Evolutionary conservation across 2,888 invertebrate species (phyloP).

Genomic region (Halocaridina rubra): DNA sequence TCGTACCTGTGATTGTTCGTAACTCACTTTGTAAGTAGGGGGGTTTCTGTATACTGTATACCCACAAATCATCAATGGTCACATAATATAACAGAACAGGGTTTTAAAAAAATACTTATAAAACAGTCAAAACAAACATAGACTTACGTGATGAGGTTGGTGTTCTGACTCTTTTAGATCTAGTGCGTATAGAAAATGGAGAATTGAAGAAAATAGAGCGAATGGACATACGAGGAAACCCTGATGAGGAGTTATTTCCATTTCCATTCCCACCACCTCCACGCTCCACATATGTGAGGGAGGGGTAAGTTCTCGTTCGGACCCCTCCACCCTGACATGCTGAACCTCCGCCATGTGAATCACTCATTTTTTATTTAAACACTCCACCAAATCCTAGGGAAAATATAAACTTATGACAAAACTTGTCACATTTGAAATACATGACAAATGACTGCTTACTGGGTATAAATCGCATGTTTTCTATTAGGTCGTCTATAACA

Average conservation of each 20-base stretch:
- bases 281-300: conserved; percentile 18
- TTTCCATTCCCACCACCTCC: not conserved
- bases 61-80: too few relatives aligned
- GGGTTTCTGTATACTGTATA: too few relatives aligned
- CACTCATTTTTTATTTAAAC: conserved; percentile 23
- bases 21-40: too few relatives aligned
- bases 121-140: too few relatives aligned
- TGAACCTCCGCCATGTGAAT: conserved; percentile 33
- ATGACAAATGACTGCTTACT: too few relatives aligned
- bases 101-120: too few relatives aligned
- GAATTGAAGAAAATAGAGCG: conserved; percentile 58
- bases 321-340: conserved; percentile 26
- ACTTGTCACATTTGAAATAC: too few relatives aligned
- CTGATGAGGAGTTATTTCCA: conserved; percentile 22
- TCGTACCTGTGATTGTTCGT: too few relatives aligned
- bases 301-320: conserved; percentile 33
- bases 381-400: not conserved
- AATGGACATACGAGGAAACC: conserved; percentile 60
- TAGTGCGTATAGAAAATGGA: conserved; percentile 57
- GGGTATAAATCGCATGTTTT: too few relatives aligned
- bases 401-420: not conserved
- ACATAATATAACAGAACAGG: too few relatives aligned
- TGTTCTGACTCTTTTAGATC: conserved; percentile 52
- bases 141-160: conserved; percentile 48
- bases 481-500: too few relatives aligned